phyloP scores from a whole-genome alignment of 2,888 invertebrate species.

The Ashinkailepas kermadecensis region DNA sequence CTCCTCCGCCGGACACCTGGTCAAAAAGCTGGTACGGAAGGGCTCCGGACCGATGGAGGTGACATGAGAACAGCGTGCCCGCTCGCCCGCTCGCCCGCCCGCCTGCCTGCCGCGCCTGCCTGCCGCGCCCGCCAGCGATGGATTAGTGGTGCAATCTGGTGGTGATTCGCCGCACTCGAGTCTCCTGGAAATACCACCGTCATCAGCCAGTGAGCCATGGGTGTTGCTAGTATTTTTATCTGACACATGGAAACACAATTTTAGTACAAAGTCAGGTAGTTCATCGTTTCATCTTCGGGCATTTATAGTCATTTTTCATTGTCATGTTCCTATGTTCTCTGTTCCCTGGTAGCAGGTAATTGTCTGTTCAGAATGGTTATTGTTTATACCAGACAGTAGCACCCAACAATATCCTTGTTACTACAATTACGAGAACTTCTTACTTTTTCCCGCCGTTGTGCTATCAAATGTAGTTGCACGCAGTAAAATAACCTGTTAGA shows the following conservation, averaged over 20 bases:
- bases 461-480: not conserved
- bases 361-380: not conserved
- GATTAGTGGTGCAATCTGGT: not conserved
- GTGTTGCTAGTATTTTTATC: not conserved
- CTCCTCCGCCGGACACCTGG: not conserved
- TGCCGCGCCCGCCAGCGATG: not conserved
- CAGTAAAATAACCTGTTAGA: not conserved
- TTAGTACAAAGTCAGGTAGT: slow-evolving; percentile 15
- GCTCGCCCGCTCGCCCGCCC: not conserved
- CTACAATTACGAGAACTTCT: not conserved
- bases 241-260: slow-evolving; percentile 7
- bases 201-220: not conserved
- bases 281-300: slow-evolving; percentile 15
- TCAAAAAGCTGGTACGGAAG: slow-evolving; percentile 1
- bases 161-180: not conserved
- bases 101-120: not conserved
- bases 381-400: too few species aligned
- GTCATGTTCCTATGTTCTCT: not conserved
- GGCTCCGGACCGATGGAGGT: slow-evolving; percentile 1
- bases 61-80: not conserved
- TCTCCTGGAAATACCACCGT: not conserved
- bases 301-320: slow-evolving; percentile 9
- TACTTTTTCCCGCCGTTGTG: not conserved
- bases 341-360: not conserved
- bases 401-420: not conserved